Evolutionary conservation across 2,113 vertebrate species (phyloP), one percentile per base, ranked within the genome.

Genomic region (Oryzias javanicus): DNA sequence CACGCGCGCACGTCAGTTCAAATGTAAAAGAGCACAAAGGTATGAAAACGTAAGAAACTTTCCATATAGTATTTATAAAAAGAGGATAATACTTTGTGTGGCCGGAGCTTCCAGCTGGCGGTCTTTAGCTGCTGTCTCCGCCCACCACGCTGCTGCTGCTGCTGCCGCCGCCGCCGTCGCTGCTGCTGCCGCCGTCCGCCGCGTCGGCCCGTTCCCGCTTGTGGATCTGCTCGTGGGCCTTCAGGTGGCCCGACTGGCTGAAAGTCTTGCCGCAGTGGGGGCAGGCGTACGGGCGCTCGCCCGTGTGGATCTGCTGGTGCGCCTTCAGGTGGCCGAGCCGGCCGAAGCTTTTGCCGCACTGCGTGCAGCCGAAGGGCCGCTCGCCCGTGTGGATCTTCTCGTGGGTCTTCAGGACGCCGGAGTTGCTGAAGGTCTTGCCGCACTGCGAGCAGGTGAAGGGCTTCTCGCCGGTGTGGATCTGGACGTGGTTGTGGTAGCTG

Each of bases 301-400:
- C 91, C 6, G 91, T 90, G 85, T 92, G 91, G 72, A 91, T 92
- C 78, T 92, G 91, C 88, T 92, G 91, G 88, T 92, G 91, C 1
- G 91, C 91, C 84, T 92, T 92, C 61, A 92, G 90, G 77, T 92
- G 91, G 48, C 91, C 91, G 35, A 92, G 85, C 47, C 91, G 91
- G 18, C 89, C 91, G 46, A 92, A 91, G 78, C 90, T 92, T 79
- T 92, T 92, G 15, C 91, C 91, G 48, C 91, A 92, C 83, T 92
- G 91, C 47, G 85, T 90, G 87, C 91, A 92, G 78, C 88, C 88
- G n/a, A 91, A 92, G 0, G 91, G 91, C 66, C 85, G 82, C 79
- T 86, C 91, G 12, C 92, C 92, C 0, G 86, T 72, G 80, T 92
- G 91, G 75, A 92, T 92, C 88, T 90, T 92, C 88, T 92, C 89